Base-by-base conservation (phyloP, 2,888 invertebrate genomes). In the Linyphia triangularis region DNA sequence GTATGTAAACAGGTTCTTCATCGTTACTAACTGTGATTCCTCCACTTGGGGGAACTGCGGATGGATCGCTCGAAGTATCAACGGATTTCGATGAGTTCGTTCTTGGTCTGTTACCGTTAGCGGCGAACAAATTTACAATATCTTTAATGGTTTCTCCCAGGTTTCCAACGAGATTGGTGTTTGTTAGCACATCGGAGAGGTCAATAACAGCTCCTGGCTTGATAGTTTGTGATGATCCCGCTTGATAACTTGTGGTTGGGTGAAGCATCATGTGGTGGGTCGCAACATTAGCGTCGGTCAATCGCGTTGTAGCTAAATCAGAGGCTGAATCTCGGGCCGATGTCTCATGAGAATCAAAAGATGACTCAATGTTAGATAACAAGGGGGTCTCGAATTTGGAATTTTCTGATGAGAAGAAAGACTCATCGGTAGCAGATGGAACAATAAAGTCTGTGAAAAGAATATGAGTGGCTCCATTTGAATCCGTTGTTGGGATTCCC, bases 141-240 rank as follows among this genome's bases (percentile, higher is more conserved):
- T 90, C 91, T 79, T 91, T 91, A 30, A 91, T 91, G 3, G 91
- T 90, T 84, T 90, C 90, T 16, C 91, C 91, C 22, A 91, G 73
- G 59, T 90, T 90, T 37, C 91, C 91, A 9, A 90, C 90, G 10
- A 91, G 63, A 82, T 90, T 91, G 24, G 90, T 89, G 43, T 90
- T 90, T 6, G 90, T 90, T 0, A 91, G 82, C 30, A 91, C 84
- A 86, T 91, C 91, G 16, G 90, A 90, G 9, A 91, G 86, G 59
- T 91, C 91, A 30, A 91, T 91, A 10, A 91, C 90, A 9, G 90
- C 81, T 37, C 91, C 91, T 26, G 91, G 91, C 85, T 91, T 90
- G 43, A 90, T 90, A 16, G 77, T 85, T 81, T 75, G 85, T 59
- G 89, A 79, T 16, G 72, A 40, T 65, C 84, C 84, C 10, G 84